These are phyloP conservation scores for Pentamera pediparva DNA, from an alignment of 53 echinoderm and acorn worm species.

Conservation along the genomic window DNA sequence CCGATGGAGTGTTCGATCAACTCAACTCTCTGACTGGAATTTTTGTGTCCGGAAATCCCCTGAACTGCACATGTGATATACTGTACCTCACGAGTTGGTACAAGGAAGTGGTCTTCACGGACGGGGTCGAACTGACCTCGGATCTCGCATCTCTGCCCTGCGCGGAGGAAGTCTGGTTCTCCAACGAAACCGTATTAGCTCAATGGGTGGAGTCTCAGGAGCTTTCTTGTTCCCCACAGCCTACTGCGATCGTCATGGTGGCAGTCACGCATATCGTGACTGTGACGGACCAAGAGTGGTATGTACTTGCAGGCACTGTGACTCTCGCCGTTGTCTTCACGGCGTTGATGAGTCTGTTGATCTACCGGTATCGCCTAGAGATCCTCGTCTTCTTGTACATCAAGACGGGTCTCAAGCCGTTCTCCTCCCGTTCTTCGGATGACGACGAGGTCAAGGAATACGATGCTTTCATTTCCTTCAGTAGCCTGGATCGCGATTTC, in stretches of 20 bases:
- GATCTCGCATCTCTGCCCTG: background rate
- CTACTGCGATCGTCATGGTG: background rate
- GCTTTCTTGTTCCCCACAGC: background rate
- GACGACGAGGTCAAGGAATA: constrained; percentile 37
- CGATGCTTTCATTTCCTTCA: constrained; percentile 72
- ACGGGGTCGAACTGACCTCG: background rate
- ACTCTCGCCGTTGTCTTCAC: background rate
- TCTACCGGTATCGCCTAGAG: constrained; percentile 22
- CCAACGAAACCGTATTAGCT: constrained; percentile 1
- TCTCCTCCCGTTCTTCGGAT: background rate
- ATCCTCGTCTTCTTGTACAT: constrained; percentile 48
- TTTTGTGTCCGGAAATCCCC: background rate
- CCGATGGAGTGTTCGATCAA: background rate
- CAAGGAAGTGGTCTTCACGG: background rate
- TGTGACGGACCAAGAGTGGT: no score
- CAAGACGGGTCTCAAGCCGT: constrained; percentile 3
- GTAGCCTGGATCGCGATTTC: constrained; percentile 51
- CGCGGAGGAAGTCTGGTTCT: background rate
- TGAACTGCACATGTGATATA: constrained; percentile 18
- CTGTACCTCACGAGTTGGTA: constrained; percentile 17
- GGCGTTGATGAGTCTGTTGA: background rate
- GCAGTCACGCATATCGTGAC: background rate
- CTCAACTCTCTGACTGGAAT: background rate
- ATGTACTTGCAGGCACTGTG: background rate
- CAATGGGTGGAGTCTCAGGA: background rate